These are phyloP conservation scores for Hipposideros larvatus DNA, from an alignment of 2,797 vertebrate species.

Conservation along the genomic window DNA sequence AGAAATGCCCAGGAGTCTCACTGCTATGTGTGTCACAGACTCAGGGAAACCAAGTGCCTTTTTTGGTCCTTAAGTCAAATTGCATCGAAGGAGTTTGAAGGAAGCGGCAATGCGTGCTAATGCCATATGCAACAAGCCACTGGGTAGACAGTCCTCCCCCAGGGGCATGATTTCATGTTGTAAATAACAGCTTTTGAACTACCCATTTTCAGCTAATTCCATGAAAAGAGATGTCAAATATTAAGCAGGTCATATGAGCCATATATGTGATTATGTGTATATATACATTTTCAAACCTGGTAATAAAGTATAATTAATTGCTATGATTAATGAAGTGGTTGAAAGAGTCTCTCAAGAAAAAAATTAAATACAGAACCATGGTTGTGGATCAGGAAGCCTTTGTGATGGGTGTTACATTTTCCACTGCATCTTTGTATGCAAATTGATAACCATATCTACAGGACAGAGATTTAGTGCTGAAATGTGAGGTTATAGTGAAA, in stretches of 20 bases:
- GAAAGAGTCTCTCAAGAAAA: neutral
- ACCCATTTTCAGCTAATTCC: slow-evolving; percentile 23
- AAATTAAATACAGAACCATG: neutral
- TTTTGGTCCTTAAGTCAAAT: neutral
- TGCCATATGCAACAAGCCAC: neutral
- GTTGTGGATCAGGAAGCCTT: neutral
- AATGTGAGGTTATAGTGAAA: neutral
- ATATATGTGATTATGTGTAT: neutral
- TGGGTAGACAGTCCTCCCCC: neutral
- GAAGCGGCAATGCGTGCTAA: fast-evolving
- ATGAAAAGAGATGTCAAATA: neutral
- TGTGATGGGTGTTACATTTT: neutral
- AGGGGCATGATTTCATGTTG: neutral
- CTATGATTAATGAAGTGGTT: neutral
- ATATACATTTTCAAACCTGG: neutral
- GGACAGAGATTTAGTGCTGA: neutral
- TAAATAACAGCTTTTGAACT: slow-evolving; percentile 36
- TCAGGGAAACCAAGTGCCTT: neutral
- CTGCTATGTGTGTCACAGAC: neutral
- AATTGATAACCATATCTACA: neutral
- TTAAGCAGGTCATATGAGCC: neutral
- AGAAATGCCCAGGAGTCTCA: neutral
- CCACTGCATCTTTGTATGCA: neutral
- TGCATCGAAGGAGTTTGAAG: neutral
- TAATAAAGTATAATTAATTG: slow-evolving; percentile 22